Percentiles rank a stretch among this genome's conserved stretches.
Evolutionary conservation across 2,888 invertebrate species (phyloP).

Genomic region (Drosophila nr. perissopoda): DNA sequence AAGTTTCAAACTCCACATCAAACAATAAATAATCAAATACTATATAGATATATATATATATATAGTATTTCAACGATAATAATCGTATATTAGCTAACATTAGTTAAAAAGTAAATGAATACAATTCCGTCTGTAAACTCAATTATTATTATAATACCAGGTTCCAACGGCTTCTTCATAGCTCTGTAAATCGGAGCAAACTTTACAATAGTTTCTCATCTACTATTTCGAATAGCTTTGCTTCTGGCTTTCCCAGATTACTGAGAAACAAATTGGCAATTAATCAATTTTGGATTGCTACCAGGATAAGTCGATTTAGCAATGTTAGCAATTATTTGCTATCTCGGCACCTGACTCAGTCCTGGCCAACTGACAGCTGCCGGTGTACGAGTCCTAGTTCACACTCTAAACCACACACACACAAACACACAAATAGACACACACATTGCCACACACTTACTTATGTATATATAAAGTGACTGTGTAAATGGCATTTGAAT

Average conservation of each 20-base stretch:
- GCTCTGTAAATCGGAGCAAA: background rate
- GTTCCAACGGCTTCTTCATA: background rate
- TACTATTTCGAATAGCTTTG: background rate
- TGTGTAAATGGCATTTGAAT: constrained; percentile 63
- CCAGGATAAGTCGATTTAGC: constrained; percentile 7
- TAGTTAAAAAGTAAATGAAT: background rate
- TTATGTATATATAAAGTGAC: background rate
- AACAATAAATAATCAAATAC: background rate
- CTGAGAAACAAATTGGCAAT: constrained; percentile 72
- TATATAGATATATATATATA: background rate
- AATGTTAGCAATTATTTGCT: constrained; percentile 45
- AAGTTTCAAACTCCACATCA: background rate
- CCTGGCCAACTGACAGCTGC: constrained; percentile 50
- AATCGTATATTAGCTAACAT: background rate
- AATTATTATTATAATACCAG: background rate
- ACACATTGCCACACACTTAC: background rate
- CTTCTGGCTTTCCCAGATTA: background rate
- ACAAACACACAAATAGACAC: background rate
- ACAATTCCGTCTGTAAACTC: background rate
- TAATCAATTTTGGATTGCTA: constrained; percentile 61
- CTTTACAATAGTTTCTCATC: background rate
- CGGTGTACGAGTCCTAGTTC: constrained; percentile 9
- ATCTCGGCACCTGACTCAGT: constrained; percentile 44
- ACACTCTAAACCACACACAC: constrained; percentile 14
- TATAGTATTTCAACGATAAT: background rate